Conservation (phyloP, 2,888 invertebrate species). For the Lepidocyrtinus sp. region DNA sequence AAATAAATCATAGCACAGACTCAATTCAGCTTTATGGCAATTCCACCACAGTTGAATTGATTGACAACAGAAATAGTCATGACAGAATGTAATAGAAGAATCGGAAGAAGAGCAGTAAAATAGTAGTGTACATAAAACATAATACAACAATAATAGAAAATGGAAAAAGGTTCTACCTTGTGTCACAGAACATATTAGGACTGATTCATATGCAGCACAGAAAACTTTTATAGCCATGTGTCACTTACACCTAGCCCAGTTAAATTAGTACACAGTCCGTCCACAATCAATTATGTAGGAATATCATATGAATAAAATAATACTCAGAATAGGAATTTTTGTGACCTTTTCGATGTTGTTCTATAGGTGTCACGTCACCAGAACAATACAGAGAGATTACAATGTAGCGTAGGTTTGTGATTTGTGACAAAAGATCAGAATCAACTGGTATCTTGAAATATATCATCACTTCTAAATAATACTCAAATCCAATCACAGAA, state of each 20-base stretch:
- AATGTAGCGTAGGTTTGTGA: too few species aligned
- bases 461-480: too few species aligned
- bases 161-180: slow-evolving; percentile 56
- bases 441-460: too few species aligned
- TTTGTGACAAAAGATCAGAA: too few species aligned
- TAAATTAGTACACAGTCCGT: neutral
- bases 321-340: too few species aligned
- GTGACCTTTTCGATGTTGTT: too few species aligned
- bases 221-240: slow-evolving; percentile 17
- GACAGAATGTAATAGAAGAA: neutral
- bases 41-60: slow-evolving; percentile 43
- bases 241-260: neutral
- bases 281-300: too few species aligned
- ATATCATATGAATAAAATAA: too few species aligned
- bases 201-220: slow-evolving; percentile 44
- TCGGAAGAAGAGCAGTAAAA: slow-evolving; percentile 11
- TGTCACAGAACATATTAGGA: slow-evolving; percentile 56
- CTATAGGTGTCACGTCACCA: too few species aligned
- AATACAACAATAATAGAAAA: slow-evolving; percentile 51
- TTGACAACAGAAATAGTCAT: neutral
- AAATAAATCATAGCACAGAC: slow-evolving; percentile 24
- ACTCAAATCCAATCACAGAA: too few species aligned
- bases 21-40: slow-evolving; percentile 38
- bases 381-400: too few species aligned
- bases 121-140: slow-evolving; percentile 23